Percentiles rank a stretch among this genome's conserved stretches.
Evolutionary conservation across 2,797 vertebrate species (phyloP).

Genomic region (Melanotaenia pygmaea): DNA sequence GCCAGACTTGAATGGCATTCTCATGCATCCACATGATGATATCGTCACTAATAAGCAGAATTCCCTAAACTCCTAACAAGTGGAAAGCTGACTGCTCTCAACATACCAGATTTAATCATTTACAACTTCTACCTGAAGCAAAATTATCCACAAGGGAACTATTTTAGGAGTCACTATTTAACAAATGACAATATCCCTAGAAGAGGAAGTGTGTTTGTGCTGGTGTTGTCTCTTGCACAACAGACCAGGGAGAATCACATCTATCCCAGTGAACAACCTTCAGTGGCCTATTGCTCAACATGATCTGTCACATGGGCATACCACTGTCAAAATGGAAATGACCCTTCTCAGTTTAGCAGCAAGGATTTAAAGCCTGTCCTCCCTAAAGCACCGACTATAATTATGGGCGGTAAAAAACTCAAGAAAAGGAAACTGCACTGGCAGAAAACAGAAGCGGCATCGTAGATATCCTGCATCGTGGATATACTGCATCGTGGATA

Average conservation of each 20-base stretch:
- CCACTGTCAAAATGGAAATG: slow-evolving; percentile 75
- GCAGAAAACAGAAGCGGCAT: slow-evolving; percentile 4
- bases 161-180: not conserved
- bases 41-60: slow-evolving; percentile 38
- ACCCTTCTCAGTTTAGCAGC: slow-evolving; percentile 66
- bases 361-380: slow-evolving; percentile 45
- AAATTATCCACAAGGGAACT: not conserved
- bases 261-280: slow-evolving; percentile 29
- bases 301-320: slow-evolving; percentile 77
- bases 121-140: not conserved
- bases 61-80: not conserved
- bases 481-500: no score
- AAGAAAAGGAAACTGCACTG: slow-evolving; percentile 23
- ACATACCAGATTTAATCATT: not conserved
- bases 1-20: slow-evolving; percentile 35
- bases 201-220: not conserved
- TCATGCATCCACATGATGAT: slow-evolving; percentile 42
- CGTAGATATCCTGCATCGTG: not conserved
- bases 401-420: slow-evolving; percentile 54
- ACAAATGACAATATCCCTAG: not conserved
- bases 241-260: slow-evolving; percentile 24
- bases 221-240: slow-evolving; percentile 43
- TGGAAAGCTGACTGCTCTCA: not conserved
- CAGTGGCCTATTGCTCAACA: slow-evolving; percentile 62
- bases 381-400: slow-evolving; percentile 53